Base-by-base conservation (phyloP, 2,888 invertebrate species). In the Philopedon plagiatum region DNA sequence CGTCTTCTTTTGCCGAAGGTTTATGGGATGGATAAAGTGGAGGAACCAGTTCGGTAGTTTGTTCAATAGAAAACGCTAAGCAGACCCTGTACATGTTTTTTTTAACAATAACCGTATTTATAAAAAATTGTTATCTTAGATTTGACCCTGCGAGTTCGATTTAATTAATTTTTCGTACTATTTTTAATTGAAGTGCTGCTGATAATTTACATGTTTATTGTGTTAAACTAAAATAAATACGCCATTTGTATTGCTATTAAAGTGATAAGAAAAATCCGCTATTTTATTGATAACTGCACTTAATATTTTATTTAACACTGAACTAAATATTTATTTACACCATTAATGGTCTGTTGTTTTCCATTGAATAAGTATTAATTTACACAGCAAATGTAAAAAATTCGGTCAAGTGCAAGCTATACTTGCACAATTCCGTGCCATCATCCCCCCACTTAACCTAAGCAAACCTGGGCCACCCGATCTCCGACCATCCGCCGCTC, bases 221-320 rank as follows among this genome's bases (percentile, higher is more conserved):
- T 46, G 11, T 19, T 46, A 2, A n/a, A 46, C 46, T n/a, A 46
- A 46, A 46, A 46, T 23, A 46, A 46, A 46, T 46, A 46, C 23
- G 46, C 46, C 46, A 46, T 23, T 46, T 21, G 0, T 23, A 9
- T 3, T 18, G 19, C 19, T 4, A 23, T 46, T 23, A n/a, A 1
- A 3, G 23, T 23, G 23, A 46, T 46, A 46, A 46, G 21, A 46
- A 46, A 46, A 46, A 46, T 11, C n/a, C n/a, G 46, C 21, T 46
- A 7, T 23, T 46, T 46, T 23, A 21, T 23, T 46, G 21, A 21
- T 46, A 46, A 23, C 2, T 11, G n/a, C n/a, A 39, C 26, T 26
- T 3, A 39, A 11, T n/a, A 23, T 19, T 19, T 19, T 8, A 44
- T 46, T 46, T 23, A 23, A 46, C 46, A 46, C 46, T 46, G 46